Base-by-base conservation (phyloP, 2,113 vertebrate genomes). In the Pangasianodon gigas region DNA sequence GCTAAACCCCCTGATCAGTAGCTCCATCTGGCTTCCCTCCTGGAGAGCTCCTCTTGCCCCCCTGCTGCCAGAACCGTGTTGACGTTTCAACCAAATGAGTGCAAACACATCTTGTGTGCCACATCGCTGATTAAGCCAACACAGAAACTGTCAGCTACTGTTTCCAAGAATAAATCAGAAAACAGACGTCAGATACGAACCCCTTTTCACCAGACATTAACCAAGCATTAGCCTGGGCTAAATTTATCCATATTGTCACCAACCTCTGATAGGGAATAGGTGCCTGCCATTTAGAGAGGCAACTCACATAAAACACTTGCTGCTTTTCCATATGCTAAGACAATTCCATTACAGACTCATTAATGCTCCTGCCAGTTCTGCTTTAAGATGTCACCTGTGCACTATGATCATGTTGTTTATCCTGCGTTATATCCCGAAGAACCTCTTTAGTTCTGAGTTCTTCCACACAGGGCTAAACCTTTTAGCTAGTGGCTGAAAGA, bases 1-100 rank as follows among this genome's bases (percentile, higher is more conserved):
- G 89, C 90, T 92, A 89, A 93, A 93, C 88, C 92, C 90, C 75
- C 85, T 91, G 26, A 88, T 94, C 90, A 92, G 89, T 69, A 92
- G 84, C 91, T 26, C 16, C 44, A 26, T 85, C 88, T 93, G 93
- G 93, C 93, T 60, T 83, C 24, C 58, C 77, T 93, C 92, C 91
- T 90, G 83, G 88, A 91, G 86, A 60, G 83, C 86, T 54, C n/a
- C 11, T 37, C 6, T n/a, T 44, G 26, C 62, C 51, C 69, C 85
- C 79, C 41, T 44, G 60, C 51, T 65, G 37, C 89, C 84, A 21
- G 46, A 41, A 77, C 56, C 44, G 51, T 83, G 90, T 84, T 92
- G 87, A 90, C 80, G 88, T 91, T 90, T 87, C n/a, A 88, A 82
- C 86, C 80, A 91, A 94, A 90, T 88, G 89, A 91, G 84, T 74